Evolutionary conservation across 2,113 vertebrate genomes (phyloP).

Genomic region (Tonatia bakeri): DNA sequence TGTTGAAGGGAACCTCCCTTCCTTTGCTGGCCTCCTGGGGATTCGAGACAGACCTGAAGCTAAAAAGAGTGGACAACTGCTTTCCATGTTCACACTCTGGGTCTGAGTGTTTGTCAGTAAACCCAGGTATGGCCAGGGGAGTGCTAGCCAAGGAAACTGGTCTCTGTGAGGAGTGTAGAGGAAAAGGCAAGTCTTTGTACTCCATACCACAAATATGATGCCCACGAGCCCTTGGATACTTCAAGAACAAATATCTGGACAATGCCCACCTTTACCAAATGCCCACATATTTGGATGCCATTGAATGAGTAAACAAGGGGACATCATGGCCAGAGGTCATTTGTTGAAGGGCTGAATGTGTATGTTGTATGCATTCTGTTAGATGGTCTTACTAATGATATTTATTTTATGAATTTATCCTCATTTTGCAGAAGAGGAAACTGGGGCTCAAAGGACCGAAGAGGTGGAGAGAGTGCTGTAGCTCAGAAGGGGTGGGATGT

Average conservation of each 20-base stretch:
- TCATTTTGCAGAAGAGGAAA: background rate
- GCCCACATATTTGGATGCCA: background rate
- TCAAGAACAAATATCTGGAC: background rate
- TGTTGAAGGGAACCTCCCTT: background rate
- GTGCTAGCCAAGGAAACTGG: background rate
- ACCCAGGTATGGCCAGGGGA: background rate
- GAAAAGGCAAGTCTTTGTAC: background rate
- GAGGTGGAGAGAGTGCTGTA: background rate
- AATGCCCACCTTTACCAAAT: background rate
- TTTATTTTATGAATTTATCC: background rate
- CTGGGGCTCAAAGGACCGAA: background rate
- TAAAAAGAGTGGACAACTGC: background rate
- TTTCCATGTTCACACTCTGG: background rate
- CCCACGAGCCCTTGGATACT: background rate
- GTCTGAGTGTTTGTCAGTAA: background rate
- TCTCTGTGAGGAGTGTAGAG: background rate
- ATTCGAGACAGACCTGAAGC: background rate
- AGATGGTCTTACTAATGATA: background rate
- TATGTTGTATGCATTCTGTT: background rate
- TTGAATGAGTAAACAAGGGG: background rate
- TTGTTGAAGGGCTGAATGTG: background rate
- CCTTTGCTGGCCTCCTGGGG: background rate
- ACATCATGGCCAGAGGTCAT: background rate
- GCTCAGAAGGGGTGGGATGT: background rate
- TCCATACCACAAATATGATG: background rate